phyloP scores from a whole-genome alignment of 2,888 invertebrate genomes.

The Netelia inedita region DNA sequence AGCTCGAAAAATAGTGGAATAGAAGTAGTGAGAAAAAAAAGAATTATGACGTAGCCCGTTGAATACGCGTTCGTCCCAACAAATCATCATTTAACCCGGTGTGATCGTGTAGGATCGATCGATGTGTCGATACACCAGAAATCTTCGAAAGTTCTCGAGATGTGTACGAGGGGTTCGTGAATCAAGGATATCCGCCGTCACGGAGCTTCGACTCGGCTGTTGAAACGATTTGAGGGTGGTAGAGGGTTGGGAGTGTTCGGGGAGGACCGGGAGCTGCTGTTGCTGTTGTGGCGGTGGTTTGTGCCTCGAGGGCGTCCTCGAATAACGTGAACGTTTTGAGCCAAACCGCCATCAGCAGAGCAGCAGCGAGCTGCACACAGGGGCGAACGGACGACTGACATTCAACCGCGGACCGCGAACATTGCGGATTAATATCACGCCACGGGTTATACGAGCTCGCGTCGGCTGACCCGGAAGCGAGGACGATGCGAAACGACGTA shows the following conservation, averaged over 20 bases:
- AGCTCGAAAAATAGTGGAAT: too few relatives aligned
- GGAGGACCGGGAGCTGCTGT: slow-evolving; percentile 24
- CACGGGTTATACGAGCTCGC: slow-evolving; percentile 27
- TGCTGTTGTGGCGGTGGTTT: slow-evolving; percentile 28
- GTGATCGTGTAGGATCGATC: neutral
- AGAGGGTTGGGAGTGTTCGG: slow-evolving; percentile 3
- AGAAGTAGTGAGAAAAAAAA: too few relatives aligned
- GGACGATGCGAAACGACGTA: slow-evolving; percentile 6
- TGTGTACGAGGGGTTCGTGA: neutral
- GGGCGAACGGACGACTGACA: slow-evolving; percentile 72
- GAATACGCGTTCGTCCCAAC: too few relatives aligned
- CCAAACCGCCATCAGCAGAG: slow-evolving; percentile 40
- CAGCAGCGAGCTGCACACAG: slow-evolving; percentile 1
- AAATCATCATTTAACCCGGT: neutral
- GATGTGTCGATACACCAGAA: neutral
- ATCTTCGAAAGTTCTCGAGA: neutral
- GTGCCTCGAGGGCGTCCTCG: neutral
- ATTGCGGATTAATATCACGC: slow-evolving; percentile 38
- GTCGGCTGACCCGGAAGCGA: slow-evolving; percentile 1
- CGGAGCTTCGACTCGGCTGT: slow-evolving; percentile 41
- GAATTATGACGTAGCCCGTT: too few relatives aligned
- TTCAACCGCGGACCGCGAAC: slow-evolving; percentile 63
- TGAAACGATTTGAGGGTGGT: slow-evolving; percentile 25
- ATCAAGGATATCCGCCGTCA: slow-evolving; percentile 6
- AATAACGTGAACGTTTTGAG: slow-evolving; percentile 24